Evolutionary conservation across 2,888 invertebrate species (phyloP).

Genomic region (Keiferia lycopersicella): DNA sequence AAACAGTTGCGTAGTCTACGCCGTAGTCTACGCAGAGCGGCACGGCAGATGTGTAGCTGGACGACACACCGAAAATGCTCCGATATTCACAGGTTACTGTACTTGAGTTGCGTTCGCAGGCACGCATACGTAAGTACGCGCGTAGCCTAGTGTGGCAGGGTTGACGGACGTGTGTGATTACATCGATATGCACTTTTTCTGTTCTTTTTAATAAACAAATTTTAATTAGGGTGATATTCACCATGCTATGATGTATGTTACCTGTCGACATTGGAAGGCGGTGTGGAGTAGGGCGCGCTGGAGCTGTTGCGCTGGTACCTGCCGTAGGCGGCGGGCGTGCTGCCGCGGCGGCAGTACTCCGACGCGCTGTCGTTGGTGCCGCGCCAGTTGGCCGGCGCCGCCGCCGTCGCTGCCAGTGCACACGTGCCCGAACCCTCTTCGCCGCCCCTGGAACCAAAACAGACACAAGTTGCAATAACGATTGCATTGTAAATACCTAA

Average conservation of each 20-base stretch:
- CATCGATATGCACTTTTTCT: too few relatives aligned
- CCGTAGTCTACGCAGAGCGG: too few relatives aligned
- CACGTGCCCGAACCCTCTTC: constrained; percentile 73
- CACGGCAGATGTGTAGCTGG: too few relatives aligned
- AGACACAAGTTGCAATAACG: background rate
- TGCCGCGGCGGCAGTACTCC: constrained; percentile 74
- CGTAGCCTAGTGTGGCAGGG: too few relatives aligned
- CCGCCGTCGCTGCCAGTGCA: constrained; percentile 72
- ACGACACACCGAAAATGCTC: too few relatives aligned
- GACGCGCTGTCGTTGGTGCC: constrained; percentile 78
- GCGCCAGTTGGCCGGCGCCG: constrained; percentile 74
- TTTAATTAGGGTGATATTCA: too few relatives aligned
- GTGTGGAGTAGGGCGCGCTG: constrained; percentile 70
- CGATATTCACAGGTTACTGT: too few relatives aligned
- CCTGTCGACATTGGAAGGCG: constrained; percentile 74
- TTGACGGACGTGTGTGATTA: too few relatives aligned
- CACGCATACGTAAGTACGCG: too few relatives aligned
- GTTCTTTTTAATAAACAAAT: too few relatives aligned
- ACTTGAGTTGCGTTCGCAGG: too few relatives aligned
- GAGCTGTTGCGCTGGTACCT: constrained; percentile 81
- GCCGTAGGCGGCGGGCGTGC: constrained; percentile 78
- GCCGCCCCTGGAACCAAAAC: constrained; percentile 58
- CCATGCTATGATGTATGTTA: constrained; percentile 43
- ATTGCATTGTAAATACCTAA: background rate
- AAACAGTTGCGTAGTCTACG: too few relatives aligned